A percentile compares a stretch with the other conserved stretches of the same genome.
phyloP scores from a whole-genome alignment of 92 coral and sea anemone genomes.

The Montipora capitata region DNA sequence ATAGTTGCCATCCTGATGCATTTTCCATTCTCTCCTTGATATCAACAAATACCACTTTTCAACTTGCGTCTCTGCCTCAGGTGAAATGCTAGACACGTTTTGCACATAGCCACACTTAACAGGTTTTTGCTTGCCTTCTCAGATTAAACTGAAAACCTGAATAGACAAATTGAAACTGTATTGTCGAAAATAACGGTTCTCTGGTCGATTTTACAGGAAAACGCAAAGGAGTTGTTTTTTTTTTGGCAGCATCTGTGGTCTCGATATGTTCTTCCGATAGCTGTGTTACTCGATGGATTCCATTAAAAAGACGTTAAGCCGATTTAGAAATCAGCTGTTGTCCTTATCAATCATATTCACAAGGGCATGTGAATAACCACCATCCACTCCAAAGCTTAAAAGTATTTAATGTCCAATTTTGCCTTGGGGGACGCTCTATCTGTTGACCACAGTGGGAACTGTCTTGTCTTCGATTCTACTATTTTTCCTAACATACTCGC shows the following conservation, averaged over 20 bases:
- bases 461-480: no score
- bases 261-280: neutral
- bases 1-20: no score
- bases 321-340: constrained; percentile 3
- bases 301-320: constrained; percentile 6
- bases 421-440: no score
- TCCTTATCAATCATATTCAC: neutral
- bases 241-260: neutral
- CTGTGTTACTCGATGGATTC: neutral
- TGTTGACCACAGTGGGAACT: no score
- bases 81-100: no score
- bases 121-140: neutral
- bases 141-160: neutral
- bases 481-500: no score
- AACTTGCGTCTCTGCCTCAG: neutral
- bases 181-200: neutral
- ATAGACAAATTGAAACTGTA: neutral
- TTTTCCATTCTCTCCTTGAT: neutral
- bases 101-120: neutral
- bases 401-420: no score
- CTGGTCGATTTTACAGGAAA: neutral
- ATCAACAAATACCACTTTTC: neutral
- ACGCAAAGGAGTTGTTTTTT: no score
- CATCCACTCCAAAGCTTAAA: no score
- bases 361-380: neutral